A percentile compares a stretch with the other conserved stretches of the same genome.
These are phyloP conservation scores for Pelecanoides urinatrix DNA, from an alignment of 2,113 vertebrate species.

Conservation along the genomic window DNA sequence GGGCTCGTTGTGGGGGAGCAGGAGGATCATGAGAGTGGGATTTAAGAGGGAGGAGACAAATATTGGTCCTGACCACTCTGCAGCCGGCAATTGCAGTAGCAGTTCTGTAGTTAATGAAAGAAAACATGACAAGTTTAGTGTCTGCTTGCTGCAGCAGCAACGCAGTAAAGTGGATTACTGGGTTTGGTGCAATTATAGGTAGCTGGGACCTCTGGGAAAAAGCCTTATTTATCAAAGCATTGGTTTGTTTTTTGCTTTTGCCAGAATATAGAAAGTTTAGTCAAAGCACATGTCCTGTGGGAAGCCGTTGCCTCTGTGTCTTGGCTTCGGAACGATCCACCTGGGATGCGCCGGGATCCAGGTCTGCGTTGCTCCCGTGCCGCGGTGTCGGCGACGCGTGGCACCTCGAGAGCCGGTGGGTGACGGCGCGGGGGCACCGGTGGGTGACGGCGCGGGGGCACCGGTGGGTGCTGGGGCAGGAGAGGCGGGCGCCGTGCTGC, in stretches of 20 bases:
- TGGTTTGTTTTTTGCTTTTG: background rate
- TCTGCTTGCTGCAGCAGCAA: background rate
- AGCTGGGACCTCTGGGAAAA: background rate
- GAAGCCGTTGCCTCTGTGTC: background rate
- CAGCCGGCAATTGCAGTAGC: accelerated
- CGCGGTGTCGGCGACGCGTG: accelerated
- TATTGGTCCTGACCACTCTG: accelerated
- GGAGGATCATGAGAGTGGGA: background rate
- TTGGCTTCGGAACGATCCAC: background rate
- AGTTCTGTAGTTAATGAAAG: background rate
- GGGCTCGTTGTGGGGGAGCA: background rate
- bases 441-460: background rate
- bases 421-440: accelerated
- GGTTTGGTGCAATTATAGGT: background rate
- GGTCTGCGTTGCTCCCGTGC: too few relatives aligned
- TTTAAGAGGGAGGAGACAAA: background rate
- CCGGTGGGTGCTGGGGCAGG: background rate
- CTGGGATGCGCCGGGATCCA: background rate
- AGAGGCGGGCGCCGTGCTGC: background rate
- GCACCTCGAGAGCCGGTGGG: too few relatives aligned
- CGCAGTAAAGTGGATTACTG: accelerated
- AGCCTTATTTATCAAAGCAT: background rate
- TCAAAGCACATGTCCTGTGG: background rate
- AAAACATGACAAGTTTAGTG: accelerated
- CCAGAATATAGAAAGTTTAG: background rate